phyloP scores from a whole-genome alignment of 2,888 invertebrate genomes.

The Diaperis boleti region DNA sequence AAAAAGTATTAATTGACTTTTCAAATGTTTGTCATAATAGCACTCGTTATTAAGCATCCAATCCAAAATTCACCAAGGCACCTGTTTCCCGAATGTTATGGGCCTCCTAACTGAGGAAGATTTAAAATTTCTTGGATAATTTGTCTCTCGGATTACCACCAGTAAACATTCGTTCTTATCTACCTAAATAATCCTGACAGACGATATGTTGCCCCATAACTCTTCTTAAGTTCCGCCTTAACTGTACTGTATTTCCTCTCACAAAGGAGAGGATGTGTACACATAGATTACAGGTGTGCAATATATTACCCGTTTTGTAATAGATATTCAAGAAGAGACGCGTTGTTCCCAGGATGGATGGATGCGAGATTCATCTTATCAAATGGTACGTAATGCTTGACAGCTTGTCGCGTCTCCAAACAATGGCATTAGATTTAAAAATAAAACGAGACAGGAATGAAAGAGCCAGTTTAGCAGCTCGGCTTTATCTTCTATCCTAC shows the following conservation, averaged over 20 bases:
- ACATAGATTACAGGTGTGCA: constrained; percentile 3
- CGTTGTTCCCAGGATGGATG: not conserved
- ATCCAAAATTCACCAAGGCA: too few species aligned
- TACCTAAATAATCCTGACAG: constrained; percentile 5
- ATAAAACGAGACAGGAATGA: not conserved
- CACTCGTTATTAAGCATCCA: too few species aligned
- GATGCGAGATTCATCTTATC: not conserved
- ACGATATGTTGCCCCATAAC: constrained; percentile 2
- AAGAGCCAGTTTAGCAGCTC: not conserved
- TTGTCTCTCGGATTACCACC: not conserved
- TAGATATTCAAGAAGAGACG: constrained; percentile 1
- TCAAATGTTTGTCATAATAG: too few species aligned
- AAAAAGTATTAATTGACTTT: too few species aligned
- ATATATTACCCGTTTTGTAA: not conserved
- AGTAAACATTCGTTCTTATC: constrained; percentile 6
- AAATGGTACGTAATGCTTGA: constrained; percentile 1
- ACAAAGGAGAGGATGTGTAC: constrained; percentile 3
- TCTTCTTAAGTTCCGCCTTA: constrained; percentile 2
- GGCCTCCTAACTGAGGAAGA: not conserved
- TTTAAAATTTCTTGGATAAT: not conserved
- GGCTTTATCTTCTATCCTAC: not conserved
- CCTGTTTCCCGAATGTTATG: too few species aligned
- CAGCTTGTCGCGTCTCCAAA: not conserved
- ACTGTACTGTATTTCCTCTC: not conserved
- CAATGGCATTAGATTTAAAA: not conserved